Conservation (phyloP, 2,113 vertebrate species). For the Thalassarche chlororhynchos region DNA sequence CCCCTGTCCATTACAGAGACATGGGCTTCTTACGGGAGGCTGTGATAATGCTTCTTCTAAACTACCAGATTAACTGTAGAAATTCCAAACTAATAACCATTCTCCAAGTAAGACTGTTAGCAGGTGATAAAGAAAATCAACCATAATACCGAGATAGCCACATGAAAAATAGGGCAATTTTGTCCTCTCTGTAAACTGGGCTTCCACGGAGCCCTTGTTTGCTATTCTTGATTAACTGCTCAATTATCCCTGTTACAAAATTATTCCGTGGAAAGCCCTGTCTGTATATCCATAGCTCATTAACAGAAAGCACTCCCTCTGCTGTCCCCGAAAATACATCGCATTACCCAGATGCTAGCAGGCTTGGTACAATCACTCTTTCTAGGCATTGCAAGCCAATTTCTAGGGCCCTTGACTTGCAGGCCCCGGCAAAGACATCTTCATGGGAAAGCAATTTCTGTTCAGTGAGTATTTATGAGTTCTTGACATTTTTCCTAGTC, state of each 20-base stretch:
- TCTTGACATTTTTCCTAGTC: not conserved
- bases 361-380: not conserved
- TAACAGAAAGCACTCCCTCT: constrained; percentile 26
- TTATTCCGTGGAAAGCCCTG: constrained; percentile 33
- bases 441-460: not conserved
- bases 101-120: constrained; percentile 40
- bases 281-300: constrained; percentile 4
- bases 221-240: constrained; percentile 66
- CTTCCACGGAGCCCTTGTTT: constrained; percentile 57
- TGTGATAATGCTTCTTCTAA: constrained; percentile 24
- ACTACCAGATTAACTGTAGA: constrained; percentile 37
- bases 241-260: constrained; percentile 55
- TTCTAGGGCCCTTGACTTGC: not conserved
- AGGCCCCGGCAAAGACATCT: not conserved
- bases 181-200: constrained; percentile 45
- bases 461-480: not conserved
- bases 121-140: constrained; percentile 53
- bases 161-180: constrained; percentile 70
- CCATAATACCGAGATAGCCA: constrained; percentile 46
- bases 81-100: constrained; percentile 56
- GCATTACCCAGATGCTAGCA: not conserved
- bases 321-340: not conserved
- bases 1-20: not conserved
- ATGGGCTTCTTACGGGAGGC: not conserved
- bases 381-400: not conserved